A percentile compares a stretch with the other conserved stretches of the same genome.
These are phyloP conservation scores for Amazona vittata DNA, from an alignment of 2,113 vertebrate species.

Conservation along the genomic window DNA sequence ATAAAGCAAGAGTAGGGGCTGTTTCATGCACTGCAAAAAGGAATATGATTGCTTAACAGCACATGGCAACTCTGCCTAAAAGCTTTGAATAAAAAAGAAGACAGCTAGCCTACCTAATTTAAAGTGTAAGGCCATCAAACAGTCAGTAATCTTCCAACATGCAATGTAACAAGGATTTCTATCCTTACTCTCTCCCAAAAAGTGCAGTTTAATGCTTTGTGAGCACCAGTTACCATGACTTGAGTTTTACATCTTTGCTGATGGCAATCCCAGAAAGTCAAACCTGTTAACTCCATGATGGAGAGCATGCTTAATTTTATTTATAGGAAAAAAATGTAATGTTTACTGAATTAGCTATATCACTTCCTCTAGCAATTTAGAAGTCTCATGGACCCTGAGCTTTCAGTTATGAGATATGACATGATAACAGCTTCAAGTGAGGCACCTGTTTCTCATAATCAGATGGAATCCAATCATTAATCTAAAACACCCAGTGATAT, in stretches of 20 bases:
- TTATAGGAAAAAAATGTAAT: not conserved
- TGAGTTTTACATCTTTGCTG: not conserved
- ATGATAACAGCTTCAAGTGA: not conserved
- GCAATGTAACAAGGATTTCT: not conserved
- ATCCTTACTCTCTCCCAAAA: not conserved
- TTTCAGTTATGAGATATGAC: not conserved
- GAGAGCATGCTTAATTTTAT: not conserved
- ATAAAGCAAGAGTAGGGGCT: not conserved
- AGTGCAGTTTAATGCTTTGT: not conserved
- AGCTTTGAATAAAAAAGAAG: not conserved
- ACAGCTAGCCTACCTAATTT: not conserved
- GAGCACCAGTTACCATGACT: not conserved
- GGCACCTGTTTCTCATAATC: not conserved
- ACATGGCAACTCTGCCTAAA: rapidly evolving
- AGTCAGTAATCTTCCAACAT: not conserved
- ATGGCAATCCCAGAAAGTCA: not conserved
- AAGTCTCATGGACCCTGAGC: not conserved
- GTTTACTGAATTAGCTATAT: not conserved
- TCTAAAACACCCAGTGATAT: not conserved
- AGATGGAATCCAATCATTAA: not conserved
- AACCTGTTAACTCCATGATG: not conserved
- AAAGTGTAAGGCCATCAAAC: not conserved
- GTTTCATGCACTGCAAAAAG: not conserved
- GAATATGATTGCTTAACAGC: not conserved
- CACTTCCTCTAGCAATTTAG: not conserved